These are phyloP conservation scores for Platynereis dumerilii DNA, from an alignment of 2,888 invertebrate genomes.

Conservation along the genomic window DNA sequence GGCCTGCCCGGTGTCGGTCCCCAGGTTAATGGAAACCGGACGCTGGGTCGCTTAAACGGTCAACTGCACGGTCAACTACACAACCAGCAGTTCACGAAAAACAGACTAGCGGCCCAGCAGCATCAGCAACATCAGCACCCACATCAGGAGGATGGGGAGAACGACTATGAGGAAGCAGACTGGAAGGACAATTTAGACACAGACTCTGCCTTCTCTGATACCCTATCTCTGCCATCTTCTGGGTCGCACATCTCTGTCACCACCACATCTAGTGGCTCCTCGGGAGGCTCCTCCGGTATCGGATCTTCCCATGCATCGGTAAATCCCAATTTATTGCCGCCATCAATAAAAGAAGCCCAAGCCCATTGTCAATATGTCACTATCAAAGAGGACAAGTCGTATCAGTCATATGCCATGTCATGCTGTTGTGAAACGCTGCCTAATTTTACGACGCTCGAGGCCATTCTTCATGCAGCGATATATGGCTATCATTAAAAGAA, in stretches of 20 bases:
- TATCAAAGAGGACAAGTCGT: no score
- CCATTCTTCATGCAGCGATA: no score
- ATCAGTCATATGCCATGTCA: no score
- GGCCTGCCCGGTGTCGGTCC: neutral
- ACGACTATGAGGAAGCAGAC: neutral
- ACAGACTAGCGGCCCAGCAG: neutral
- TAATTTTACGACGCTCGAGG: no score
- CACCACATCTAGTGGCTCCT: constrained; percentile 41
- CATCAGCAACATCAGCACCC: neutral
- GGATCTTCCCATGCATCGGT: no score
- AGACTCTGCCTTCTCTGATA: constrained; percentile 98
- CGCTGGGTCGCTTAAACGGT: neutral
- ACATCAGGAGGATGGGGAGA: neutral
- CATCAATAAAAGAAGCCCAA: no score
- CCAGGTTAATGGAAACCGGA: constrained; percentile 2
- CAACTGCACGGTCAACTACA: neutral
- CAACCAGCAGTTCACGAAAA: neutral
- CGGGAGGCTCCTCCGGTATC: constrained; percentile 18
- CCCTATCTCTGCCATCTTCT: constrained; percentile 88
- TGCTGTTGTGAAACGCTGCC: no score
- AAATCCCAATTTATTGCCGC: no score
- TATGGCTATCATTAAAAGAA: no score
- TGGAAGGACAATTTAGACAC: constrained; percentile 57
- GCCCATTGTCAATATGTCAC: no score
- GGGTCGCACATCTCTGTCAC: constrained; percentile 85